These are phyloP conservation scores for Oscheius sp. DNA, from an alignment of 2,888 invertebrate species.

Conservation along the genomic window DNA sequence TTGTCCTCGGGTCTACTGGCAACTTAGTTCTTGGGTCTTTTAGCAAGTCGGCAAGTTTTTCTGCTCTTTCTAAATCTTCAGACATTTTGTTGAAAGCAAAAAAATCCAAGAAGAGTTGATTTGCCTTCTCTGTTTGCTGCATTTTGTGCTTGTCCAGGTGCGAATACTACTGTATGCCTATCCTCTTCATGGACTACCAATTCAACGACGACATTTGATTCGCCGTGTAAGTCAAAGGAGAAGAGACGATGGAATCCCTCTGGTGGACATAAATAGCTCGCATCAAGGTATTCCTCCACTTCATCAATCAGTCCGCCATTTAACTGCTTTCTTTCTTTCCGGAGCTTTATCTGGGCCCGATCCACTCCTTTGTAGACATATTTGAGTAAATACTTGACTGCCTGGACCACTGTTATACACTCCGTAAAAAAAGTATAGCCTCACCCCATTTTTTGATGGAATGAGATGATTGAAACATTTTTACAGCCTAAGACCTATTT, in stretches of 20 bases:
- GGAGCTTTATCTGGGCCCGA: neutral
- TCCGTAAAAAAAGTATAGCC: no score
- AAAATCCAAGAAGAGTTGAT: neutral
- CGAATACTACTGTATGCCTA: neutral
- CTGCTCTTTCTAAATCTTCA: neutral
- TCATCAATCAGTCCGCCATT: slow-evolving; percentile 32
- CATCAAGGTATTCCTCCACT: slow-evolving; percentile 33
- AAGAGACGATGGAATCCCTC: slow-evolving; percentile 38
- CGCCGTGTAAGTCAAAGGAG: neutral
- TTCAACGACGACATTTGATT: slow-evolving; percentile 4
- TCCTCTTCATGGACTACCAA: neutral
- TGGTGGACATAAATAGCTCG: slow-evolving; percentile 41
- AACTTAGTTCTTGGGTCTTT: no score
- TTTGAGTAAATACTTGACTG: no score
- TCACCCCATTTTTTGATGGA: no score
- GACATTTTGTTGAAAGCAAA: neutral
- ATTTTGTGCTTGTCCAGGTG: neutral
- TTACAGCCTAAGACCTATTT: no score
- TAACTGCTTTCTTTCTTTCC: neutral
- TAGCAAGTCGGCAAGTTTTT: no score
- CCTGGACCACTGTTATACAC: no score
- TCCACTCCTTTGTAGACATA: slow-evolving; percentile 57
- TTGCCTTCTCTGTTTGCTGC: neutral
- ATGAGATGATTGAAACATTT: no score
- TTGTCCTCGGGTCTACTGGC: neutral